Evolutionary conservation across 2,797 vertebrate genomes (phyloP), one percentile per base, ranked within the genome.

Genomic region (Rhadinocentrus ornatus): DNA sequence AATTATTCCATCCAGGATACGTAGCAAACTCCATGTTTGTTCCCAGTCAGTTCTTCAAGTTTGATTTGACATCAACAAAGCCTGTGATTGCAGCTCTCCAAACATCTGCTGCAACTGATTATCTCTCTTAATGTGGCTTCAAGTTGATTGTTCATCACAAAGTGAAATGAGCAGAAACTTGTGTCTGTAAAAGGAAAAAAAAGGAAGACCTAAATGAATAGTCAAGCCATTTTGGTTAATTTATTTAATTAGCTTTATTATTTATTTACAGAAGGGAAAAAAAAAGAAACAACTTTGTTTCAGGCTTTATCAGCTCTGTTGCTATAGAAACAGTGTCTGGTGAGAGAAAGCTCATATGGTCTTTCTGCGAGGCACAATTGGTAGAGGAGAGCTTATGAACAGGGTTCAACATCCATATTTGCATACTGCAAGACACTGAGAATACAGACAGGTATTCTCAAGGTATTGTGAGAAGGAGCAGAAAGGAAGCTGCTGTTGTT

Each of bases 301-400:
- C 59, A 31, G 72, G 83, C 73, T 82, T 76, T 77, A 80, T 66
- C 66, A 65, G 85, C 86, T 82, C 89, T 71, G 90, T 93, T 92
- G 86, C 90, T 80, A 92, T 92, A 83, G 90, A 73, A 90, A 93
- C 91, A 26, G 80, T 74, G 78, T 70, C 79, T 83, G 46, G 77
- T 85, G 79, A 79, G 87, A 88, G 78, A 88, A 87, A 83, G 88
- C 89, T 87, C 60, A 64, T 89, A 88, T 66, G 77, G 77, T 87
- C 85, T 82, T 73, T 73, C 71, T 69, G 63, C 55, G 11, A 81
- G 69, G 78, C 66, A 73, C 79, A 87, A 78, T 66, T 78, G 82
- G 67, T 68, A 6, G 68, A 75, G 60, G 67, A 77, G 69, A 75
- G 81, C 76, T 86, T 62, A 44, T 65, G 66, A 77, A 74, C 32